These are phyloP conservation scores for Pomatostomus ruficeps DNA, from an alignment of 2,113 vertebrate genomes.

Conservation along the genomic window DNA sequence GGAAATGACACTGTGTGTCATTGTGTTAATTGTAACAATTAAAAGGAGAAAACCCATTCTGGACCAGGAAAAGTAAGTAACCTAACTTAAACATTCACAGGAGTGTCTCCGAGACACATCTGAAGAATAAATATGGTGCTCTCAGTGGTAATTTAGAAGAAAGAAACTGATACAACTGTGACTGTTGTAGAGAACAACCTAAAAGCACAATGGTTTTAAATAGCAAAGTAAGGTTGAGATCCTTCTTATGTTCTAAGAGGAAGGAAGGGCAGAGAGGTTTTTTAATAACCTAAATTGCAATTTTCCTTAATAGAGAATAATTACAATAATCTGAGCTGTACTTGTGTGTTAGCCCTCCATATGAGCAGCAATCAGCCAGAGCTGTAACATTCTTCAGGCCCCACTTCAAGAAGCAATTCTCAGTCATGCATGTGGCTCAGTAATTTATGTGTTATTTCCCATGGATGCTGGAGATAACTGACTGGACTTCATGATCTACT, in stretches of 20 bases:
- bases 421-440: background rate
- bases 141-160: background rate
- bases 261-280: conserved; percentile 30
- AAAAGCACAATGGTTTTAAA: conserved; percentile 37
- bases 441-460: background rate
- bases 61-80: background rate
- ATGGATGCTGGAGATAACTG: background rate
- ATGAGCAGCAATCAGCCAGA: background rate
- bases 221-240: conserved; percentile 17
- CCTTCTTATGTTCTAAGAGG: conserved; percentile 5
- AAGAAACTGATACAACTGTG: background rate
- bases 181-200: conserved; percentile 25
- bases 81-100: background rate
- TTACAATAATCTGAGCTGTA: background rate
- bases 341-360: background rate
- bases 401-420: background rate
- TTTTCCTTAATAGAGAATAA: background rate
- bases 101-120: background rate
- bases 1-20: background rate
- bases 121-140: conserved; percentile 22
- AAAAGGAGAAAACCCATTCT: background rate
- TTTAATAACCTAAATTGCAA: conserved; percentile 4
- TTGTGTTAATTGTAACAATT: background rate
- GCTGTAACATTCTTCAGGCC: background rate
- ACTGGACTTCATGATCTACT: background rate